Evolutionary conservation across 2,888 invertebrate species (phyloP).

Genomic region (Chalcis sispes): DNA sequence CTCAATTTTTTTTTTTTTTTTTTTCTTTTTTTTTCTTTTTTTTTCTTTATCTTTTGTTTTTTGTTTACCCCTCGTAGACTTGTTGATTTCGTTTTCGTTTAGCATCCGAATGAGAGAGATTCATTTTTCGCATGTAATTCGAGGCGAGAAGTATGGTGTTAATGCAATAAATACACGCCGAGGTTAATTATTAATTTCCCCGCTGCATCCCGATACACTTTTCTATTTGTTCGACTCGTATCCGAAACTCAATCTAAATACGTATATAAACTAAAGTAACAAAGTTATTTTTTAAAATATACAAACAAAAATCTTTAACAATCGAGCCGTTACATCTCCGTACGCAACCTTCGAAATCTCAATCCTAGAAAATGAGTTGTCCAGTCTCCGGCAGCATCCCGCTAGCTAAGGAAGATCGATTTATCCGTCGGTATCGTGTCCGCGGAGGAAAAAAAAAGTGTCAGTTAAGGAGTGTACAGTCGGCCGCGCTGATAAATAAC

Average conservation of each 20-base stretch:
- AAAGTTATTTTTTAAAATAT: too few species aligned
- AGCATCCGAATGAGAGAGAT: not conserved
- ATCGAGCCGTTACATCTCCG: too few species aligned
- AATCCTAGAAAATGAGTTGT: conserved; percentile 15
- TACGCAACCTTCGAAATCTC: too few species aligned
- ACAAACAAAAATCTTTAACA: too few species aligned
- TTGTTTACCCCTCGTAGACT: conserved; percentile 5
- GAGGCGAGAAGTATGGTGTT: conserved; percentile 17
- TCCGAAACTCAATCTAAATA: too few species aligned
- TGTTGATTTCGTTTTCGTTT: too few species aligned
- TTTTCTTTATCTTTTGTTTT: not conserved
- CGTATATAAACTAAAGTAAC: too few species aligned
- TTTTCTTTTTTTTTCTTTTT: not conserved
- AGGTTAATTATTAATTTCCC: conserved; percentile 40
- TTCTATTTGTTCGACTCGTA: too few species aligned
- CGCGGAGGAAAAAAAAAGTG: conserved; percentile 7
- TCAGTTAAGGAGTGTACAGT: conserved; percentile 15
- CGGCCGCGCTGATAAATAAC: conserved; percentile 23
- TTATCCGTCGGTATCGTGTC: not conserved
- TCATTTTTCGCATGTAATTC: conserved; percentile 10
- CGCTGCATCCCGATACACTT: not conserved
- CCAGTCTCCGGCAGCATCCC: conserved; percentile 5
- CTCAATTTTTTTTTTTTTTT: not conserved
- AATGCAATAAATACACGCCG: conserved; percentile 4
- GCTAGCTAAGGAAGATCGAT: conserved; percentile 22